Base-by-base conservation (phyloP, 53 echinoderm and acorn worm genomes). In the Echinarachnius parma region DNA sequence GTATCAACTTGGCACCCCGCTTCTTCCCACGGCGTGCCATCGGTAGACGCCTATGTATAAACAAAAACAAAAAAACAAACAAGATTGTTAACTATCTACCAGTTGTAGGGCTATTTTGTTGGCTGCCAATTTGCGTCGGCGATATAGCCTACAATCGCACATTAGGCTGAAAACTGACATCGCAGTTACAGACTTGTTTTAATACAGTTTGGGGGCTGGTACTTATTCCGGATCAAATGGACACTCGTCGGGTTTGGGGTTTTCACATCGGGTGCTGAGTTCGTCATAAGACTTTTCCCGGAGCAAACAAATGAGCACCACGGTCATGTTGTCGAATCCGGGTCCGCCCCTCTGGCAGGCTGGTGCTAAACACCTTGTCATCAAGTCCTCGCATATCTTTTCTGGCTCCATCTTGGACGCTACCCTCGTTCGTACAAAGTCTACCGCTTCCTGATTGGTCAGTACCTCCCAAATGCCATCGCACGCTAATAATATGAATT, bases 321-420 rank as follows among this genome's bases (percentile, higher is more conserved):
- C 98, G 3, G 98, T 98, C 98, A 98, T 98, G 78, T 94, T 98
- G 75, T 98, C 98, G 64, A 91, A 98, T 29, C 98, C 98, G 22
- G 91, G 88, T 22, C 98, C 95, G 2, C 98, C 98, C 98, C 91
- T 98, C 84, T 88, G 88, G 54, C 91, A 92, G 66, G 88, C 98
- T 15, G 91, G 98, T 22, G 98, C 98, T 14, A 98, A 76, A 72
- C 98, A 98, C 71, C 98, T 76, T 10, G 91, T 98, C 98, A 98
- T 98, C 63, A 98, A 64, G 50, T 98, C 91, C 78, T 98, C 98
- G 61, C 98, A 98, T 37, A 98, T 98, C 98, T 87, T 80, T 44
- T 87, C 92, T 64, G 87, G 87, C 56, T 92, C 87, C 81, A 87
- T 92, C 46, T 87, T 92, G 48, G 62, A 70, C 13, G 84, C 92